A percentile compares a stretch with the other conserved stretches of the same genome.
These are phyloP conservation scores for Anorthoa munda DNA, from an alignment of 2,888 invertebrate genomes.

Conservation along the genomic window DNA sequence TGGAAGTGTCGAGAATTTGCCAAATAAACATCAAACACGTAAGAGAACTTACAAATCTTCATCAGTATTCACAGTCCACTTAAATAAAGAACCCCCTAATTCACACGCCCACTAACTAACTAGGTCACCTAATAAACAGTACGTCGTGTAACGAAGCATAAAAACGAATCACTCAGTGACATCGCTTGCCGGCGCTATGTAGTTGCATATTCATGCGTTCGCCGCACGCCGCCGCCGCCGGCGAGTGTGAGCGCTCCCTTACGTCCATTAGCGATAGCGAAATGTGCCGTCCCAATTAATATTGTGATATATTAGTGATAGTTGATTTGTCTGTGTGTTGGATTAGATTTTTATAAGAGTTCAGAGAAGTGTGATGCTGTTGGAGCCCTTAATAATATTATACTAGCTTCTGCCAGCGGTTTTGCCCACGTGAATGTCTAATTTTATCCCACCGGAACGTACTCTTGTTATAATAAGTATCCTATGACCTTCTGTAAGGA, in stretches of 20 bases:
- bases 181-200: slow-evolving; percentile 39
- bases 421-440: too few species aligned
- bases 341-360: neutral
- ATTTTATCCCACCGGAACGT: too few species aligned
- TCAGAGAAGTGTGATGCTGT: neutral
- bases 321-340: slow-evolving; percentile 22
- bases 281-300: slow-evolving; percentile 58
- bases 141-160: slow-evolving; percentile 25
- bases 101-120: slow-evolving; percentile 6
- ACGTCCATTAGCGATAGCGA: slow-evolving; percentile 57
- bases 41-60: neutral
- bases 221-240: neutral
- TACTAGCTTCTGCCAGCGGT: too few species aligned
- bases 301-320: slow-evolving; percentile 18
- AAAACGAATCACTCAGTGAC: slow-evolving; percentile 43
- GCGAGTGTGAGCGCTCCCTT: slow-evolving; percentile 53
- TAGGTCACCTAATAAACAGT: slow-evolving; percentile 39
- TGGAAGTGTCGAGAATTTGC: neutral
- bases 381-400: too few species aligned
- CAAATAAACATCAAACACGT: neutral
- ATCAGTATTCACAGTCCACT: slow-evolving; percentile 11
- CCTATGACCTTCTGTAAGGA: too few species aligned
- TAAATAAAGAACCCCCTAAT: neutral
- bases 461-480: too few species aligned
- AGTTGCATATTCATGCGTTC: slow-evolving; percentile 62